Evolutionary conservation across 2,797 vertebrate genomes (phyloP).

Genomic region (Cossypha polioptera): DNA sequence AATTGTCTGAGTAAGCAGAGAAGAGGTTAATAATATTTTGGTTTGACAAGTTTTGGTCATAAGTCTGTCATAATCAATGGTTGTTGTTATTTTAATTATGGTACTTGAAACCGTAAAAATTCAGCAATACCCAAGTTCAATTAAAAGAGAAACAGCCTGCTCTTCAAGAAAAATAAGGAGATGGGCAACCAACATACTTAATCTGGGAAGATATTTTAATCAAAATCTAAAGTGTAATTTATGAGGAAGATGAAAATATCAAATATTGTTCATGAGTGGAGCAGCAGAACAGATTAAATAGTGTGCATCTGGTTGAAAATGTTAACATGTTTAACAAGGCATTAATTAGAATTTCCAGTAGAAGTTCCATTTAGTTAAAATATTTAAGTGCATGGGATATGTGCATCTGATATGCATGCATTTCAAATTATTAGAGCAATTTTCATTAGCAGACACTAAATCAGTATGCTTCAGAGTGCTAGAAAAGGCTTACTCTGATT

Average conservation of each 20-base stretch:
- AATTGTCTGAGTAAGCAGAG: not conserved
- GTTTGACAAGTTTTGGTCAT: not conserved
- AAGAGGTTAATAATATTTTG: not conserved
- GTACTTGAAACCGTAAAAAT: not conserved
- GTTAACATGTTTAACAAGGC: not conserved
- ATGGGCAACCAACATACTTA: not conserved
- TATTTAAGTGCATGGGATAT: not conserved
- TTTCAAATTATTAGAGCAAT: constrained; percentile 35
- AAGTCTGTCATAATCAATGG: not conserved
- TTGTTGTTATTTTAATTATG: not conserved
- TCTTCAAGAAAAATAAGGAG: not conserved
- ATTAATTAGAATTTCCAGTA: constrained; percentile 10
- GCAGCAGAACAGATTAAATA: not conserved
- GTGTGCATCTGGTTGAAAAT: not conserved
- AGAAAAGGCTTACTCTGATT: not conserved
- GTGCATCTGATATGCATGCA: not conserved
- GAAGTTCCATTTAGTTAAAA: not conserved
- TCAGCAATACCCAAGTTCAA: not conserved
- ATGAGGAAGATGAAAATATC: not conserved
- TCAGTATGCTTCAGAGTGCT: not conserved
- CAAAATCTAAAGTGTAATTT: not conserved
- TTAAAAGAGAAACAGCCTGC: not conserved
- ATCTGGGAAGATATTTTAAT: not conserved
- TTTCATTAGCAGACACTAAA: constrained; percentile 37
- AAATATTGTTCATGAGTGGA: not conserved